Evolutionary conservation across 2,797 vertebrate genomes (phyloP).

Genomic region (Todus mexicanus): DNA sequence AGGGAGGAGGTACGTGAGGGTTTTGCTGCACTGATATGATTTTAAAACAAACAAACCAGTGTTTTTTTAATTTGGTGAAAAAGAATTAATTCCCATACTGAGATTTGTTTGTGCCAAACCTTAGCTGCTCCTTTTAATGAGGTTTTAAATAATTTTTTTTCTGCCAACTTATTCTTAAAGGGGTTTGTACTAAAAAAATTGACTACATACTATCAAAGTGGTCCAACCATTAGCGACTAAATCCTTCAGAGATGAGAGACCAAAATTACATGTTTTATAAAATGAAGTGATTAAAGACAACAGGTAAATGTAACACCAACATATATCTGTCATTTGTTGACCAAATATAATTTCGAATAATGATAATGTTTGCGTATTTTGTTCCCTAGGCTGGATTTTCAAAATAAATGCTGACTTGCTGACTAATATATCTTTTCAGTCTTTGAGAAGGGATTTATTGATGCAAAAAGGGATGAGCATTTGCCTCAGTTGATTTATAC

Average conservation of each 20-base stretch:
- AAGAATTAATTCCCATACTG: slow-evolving; percentile 55
- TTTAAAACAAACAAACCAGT: slow-evolving; percentile 36
- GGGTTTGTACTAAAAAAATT: slow-evolving; percentile 21
- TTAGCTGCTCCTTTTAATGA: slow-evolving; percentile 64
- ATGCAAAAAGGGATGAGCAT: slow-evolving; percentile 59
- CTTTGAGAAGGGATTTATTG: slow-evolving; percentile 66
- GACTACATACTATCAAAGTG: neutral
- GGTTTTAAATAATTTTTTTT: slow-evolving; percentile 61
- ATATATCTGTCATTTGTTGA: neutral
- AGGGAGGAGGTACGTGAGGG: neutral
- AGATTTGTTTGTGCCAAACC: slow-evolving; percentile 52
- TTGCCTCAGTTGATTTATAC: slow-evolving; percentile 54
- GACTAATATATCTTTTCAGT: slow-evolving; percentile 46
- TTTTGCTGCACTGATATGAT: neutral
- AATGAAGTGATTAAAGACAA: neutral
- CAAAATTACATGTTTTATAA: neutral
- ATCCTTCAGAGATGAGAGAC: neutral
- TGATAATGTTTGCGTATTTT: slow-evolving; percentile 29
- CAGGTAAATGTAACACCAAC: neutral
- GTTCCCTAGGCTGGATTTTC: slow-evolving; percentile 61
- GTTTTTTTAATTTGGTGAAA: slow-evolving; percentile 62
- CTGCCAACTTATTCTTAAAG: slow-evolving; percentile 66
- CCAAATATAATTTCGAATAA: slow-evolving; percentile 58
- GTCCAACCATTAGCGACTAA: neutral
- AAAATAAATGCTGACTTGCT: slow-evolving; percentile 59